Evolutionary conservation across 2,888 invertebrate genomes (phyloP).

Genomic region (Onthophagus sagittarius): DNA sequence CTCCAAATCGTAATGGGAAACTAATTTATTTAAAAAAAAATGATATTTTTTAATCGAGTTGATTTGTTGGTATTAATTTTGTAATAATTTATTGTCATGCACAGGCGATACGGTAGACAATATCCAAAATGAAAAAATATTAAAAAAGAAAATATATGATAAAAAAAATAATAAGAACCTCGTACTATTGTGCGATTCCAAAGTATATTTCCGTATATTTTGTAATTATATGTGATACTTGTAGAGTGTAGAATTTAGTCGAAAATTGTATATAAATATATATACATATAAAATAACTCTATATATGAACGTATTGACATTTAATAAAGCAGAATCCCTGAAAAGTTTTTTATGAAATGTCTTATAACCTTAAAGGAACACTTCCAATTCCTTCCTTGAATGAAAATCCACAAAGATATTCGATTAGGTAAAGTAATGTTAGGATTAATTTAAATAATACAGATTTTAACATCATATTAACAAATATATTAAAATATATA

Average conservation of each 20-base stretch:
- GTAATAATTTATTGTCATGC: slow-evolving; percentile 27
- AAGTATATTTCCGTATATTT: slow-evolving; percentile 45
- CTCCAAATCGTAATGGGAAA: not conserved
- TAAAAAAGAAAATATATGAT: not conserved
- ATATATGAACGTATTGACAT: slow-evolving; percentile 10
- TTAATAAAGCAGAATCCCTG: slow-evolving; percentile 5
- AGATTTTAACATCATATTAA: not conserved
- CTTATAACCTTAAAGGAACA: no score
- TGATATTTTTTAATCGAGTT: not conserved
- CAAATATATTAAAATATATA: slow-evolving; percentile 12
- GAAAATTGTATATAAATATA: slow-evolving; percentile 38
- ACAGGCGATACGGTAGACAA: slow-evolving; percentile 44
- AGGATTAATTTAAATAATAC: not conserved
- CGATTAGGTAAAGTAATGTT: no score
- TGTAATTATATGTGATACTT: slow-evolving; percentile 47
- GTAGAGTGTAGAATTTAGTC: slow-evolving; percentile 36
- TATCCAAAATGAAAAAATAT: slow-evolving; percentile 32
- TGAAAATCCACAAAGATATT: no score
- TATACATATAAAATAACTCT: not conserved
- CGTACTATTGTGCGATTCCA: slow-evolving; percentile 45
- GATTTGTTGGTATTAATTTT: not conserved
- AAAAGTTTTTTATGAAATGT: not conserved
- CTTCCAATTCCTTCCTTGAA: no score
- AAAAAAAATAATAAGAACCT: slow-evolving; percentile 28
- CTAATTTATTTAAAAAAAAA: not conserved